phyloP scores from a whole-genome alignment of 1,140 invertebrate genomes.

The Dendroctonus ponderosae region DNA sequence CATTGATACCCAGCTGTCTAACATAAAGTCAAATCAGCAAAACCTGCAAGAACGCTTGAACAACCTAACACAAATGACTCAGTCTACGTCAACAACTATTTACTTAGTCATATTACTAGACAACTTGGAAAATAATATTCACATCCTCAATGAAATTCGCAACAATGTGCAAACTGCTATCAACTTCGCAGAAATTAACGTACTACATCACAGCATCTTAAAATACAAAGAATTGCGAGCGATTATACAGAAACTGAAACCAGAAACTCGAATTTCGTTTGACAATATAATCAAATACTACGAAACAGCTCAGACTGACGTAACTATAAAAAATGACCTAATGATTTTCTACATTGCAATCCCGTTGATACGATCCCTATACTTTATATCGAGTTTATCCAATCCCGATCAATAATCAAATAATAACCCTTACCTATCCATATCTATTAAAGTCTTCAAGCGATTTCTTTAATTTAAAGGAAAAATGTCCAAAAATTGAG shows the following conservation, averaged over 20 bases:
- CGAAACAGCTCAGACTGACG: no score
- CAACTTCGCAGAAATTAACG: not conserved
- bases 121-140: slow-evolving; percentile 4
- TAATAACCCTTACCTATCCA: not conserved
- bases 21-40: slow-evolving; percentile 9
- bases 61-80: not conserved
- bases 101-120: not conserved
- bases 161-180: slow-evolving; percentile 3
- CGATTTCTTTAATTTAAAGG: not conserved
- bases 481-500: not conserved
- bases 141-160: not conserved
- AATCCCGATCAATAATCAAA: not conserved
- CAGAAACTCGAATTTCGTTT: not conserved
- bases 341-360: no score
- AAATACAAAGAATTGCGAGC: not conserved
- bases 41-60: no score
- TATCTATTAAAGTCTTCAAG: not conserved
- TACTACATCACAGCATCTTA: slow-evolving; percentile 3
- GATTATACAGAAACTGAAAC: not conserved
- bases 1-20: not conserved
- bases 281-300: slow-evolving; percentile 2
- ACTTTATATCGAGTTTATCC: not conserved
- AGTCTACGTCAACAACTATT: not conserved
- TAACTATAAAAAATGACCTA: no score
- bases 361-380: not conserved